These are phyloP conservation scores for Nomada lathburiana DNA, from an alignment of 2,888 invertebrate species.

Conservation along the genomic window DNA sequence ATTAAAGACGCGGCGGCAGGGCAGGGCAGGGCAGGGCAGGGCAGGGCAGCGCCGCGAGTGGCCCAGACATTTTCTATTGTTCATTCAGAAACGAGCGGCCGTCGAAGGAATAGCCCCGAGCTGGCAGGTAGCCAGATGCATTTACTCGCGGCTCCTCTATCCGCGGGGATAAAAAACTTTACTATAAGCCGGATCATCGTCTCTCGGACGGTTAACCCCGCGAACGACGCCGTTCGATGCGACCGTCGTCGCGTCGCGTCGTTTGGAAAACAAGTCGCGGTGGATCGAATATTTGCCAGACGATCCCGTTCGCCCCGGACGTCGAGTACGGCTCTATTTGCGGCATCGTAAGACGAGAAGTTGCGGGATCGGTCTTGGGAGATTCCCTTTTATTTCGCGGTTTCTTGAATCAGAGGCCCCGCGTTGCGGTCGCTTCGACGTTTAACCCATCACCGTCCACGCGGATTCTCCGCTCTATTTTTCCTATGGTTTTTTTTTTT, in stretches of 20 bases:
- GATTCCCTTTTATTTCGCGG: neutral
- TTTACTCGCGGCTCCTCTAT: conserved; percentile 39
- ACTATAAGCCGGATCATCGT: conserved; percentile 40
- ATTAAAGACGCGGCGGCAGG: conserved; percentile 66
- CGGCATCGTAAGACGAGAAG: conserved; percentile 19
- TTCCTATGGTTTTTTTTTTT: too few relatives aligned
- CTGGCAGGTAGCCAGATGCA: conserved; percentile 70
- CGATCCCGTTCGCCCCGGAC: neutral
- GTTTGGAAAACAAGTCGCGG: neutral
- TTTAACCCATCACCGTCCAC: too few relatives aligned
- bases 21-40: conserved; percentile 35
- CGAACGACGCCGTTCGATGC: conserved; percentile 27
- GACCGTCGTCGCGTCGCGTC: neutral
- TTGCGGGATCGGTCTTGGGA: neutral
- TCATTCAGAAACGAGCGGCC: conserved; percentile 70
- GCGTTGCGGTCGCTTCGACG: neutral
- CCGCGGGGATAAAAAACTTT: conserved; percentile 47
- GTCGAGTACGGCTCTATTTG: neutral
- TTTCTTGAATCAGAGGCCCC: neutral
- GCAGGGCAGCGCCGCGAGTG: conserved; percentile 57
- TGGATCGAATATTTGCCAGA: neutral
- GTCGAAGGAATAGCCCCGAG: conserved; percentile 63
- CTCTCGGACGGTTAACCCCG: conserved; percentile 6
- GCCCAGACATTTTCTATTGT: conserved; percentile 73
- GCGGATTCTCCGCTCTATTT: too few relatives aligned